Evolutionary conservation across 2,888 invertebrate genomes (phyloP).

Genomic region (Drosophila cognata): DNA sequence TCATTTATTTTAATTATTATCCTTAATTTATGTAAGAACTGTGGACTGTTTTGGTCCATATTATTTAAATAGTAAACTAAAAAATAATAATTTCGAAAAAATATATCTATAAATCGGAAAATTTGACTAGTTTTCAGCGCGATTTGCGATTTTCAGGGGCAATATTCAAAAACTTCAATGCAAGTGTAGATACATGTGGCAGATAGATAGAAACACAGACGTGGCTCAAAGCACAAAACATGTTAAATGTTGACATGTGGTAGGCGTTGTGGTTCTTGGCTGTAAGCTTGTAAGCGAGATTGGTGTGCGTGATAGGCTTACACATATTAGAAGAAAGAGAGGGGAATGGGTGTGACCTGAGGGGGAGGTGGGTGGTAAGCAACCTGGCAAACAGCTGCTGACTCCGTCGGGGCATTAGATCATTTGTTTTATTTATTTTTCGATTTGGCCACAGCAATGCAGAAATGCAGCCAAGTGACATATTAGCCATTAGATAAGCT

Average conservation of each 20-base stretch:
- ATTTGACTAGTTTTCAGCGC: not conserved
- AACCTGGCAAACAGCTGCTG: slow-evolving; percentile 28
- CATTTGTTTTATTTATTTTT: slow-evolving; percentile 79
- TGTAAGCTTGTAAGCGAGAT: slow-evolving; percentile 61
- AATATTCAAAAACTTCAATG: not conserved
- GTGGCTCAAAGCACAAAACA: slow-evolving; percentile 65
- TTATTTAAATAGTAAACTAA: too few relatives aligned
- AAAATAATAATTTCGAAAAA: too few relatives aligned
- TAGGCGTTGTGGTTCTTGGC: slow-evolving; percentile 46
- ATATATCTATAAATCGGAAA: not conserved
- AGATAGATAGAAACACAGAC: slow-evolving; percentile 38
- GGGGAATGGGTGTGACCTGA: not conserved
- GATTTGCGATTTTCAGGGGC: not conserved
- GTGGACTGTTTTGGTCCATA: too few relatives aligned
- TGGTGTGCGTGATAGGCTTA: slow-evolving; percentile 62
- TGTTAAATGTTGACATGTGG: slow-evolving; percentile 78
- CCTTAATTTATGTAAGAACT: too few relatives aligned
- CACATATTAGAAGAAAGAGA: slow-evolving; percentile 21
- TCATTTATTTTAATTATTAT: not conserved
- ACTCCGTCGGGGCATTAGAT: slow-evolving; percentile 40
- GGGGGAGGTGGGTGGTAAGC: not conserved
- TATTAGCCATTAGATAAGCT: slow-evolving; percentile 57
- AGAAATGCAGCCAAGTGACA: slow-evolving; percentile 71
- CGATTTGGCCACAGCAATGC: slow-evolving; percentile 67
- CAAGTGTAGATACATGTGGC: slow-evolving; percentile 34